A percentile compares a stretch with the other conserved stretches of the same genome.
Conservation (phyloP, 30 jellyfish, hydroid and myxozoan genomes). For the Pelagia noctiluca region DNA sequence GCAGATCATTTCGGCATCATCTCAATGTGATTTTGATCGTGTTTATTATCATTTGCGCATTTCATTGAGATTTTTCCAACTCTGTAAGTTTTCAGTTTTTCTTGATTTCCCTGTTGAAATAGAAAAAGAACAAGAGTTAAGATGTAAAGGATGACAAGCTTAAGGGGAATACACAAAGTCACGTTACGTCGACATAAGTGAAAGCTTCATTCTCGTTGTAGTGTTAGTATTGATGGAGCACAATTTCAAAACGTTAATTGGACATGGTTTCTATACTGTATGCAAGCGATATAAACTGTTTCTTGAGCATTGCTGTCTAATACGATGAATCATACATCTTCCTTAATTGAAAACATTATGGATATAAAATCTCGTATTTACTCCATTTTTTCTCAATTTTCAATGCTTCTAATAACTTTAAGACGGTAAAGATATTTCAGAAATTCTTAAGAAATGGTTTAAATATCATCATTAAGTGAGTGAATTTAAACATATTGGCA, state of each 20-base stretch:
- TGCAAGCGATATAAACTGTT: background rate
- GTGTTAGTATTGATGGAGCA: background rate
- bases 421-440: no score
- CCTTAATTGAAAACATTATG: no score
- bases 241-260: background rate
- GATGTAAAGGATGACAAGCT: background rate
- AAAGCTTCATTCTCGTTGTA: background rate
- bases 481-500: no score
- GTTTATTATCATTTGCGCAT: background rate
- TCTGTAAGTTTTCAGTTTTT: background rate
- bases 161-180: background rate
- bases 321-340: no score
- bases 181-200: background rate
- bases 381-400: no score
- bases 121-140: background rate
- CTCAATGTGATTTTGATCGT: background rate
- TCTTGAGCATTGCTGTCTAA: no score
- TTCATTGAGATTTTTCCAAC: background rate
- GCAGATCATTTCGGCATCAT: conserved; percentile 15
- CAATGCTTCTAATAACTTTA: no score
- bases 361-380: no score
- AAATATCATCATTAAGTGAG: no score
- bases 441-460: no score
- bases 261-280: no score
- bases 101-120: conserved; percentile 1